A percentile compares a stretch with the other conserved stretches of the same genome.
Evolutionary conservation across 2,113 vertebrate genomes (phyloP).

Genomic region (Amblyopsis rosae): DNA sequence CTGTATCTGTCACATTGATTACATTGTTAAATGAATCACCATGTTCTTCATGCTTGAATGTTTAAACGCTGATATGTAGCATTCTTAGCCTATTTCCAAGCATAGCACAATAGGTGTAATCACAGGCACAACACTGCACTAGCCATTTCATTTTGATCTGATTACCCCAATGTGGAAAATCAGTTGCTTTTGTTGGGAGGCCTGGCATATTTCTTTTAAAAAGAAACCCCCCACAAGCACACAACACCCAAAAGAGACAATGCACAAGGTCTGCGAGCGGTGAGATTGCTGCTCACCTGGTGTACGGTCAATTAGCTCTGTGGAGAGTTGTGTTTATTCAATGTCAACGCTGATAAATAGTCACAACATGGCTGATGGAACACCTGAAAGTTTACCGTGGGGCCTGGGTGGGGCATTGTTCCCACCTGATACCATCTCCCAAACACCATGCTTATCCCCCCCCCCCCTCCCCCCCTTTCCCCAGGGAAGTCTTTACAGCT

Average conservation of each 20-base stretch:
- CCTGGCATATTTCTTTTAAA: background rate
- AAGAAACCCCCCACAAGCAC: constrained; percentile 24
- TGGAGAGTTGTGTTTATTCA: constrained; percentile 57
- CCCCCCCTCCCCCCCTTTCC: background rate
- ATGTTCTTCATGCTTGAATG: constrained; percentile 26
- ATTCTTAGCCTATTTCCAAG: constrained; percentile 28
- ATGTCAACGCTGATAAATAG: constrained; percentile 68
- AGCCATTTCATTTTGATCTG: constrained; percentile 57
- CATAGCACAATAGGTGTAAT: constrained; percentile 62
- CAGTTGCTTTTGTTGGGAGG: constrained; percentile 65
- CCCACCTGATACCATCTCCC: constrained; percentile 70
- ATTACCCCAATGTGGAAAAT: constrained; percentile 63
- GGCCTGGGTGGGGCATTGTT: constrained; percentile 63
- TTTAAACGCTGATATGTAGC: constrained; percentile 39
- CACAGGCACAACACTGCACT: constrained; percentile 39
- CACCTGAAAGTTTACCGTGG: constrained; percentile 59
- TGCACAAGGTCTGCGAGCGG: constrained; percentile 15
- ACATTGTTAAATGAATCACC: constrained; percentile 17
- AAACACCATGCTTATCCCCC: constrained; percentile 60
- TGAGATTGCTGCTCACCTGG: constrained; percentile 50
- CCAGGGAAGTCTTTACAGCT: constrained; percentile 66
- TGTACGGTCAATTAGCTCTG: constrained; percentile 64
- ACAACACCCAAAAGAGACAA: constrained; percentile 31
- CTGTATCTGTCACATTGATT: constrained; percentile 23
- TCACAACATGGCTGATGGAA: constrained; percentile 48